Evolutionary conservation across 2,797 vertebrate genomes (phyloP).

Genomic region (Darevskia mixta): DNA sequence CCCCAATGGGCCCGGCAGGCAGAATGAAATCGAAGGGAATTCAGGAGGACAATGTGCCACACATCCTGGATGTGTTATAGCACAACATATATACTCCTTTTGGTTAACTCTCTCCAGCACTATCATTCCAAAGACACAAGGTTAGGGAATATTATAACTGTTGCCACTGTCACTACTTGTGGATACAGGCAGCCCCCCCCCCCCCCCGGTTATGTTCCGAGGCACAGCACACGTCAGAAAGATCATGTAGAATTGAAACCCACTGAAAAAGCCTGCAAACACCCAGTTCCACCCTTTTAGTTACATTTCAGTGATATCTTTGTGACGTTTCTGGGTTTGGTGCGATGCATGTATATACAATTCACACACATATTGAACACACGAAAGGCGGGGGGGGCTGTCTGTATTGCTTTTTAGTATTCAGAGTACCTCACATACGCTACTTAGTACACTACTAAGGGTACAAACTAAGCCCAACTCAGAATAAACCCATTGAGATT

Average conservation of each 20-base stretch:
- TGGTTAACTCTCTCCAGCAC: neutral
- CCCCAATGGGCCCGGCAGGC: constrained; percentile 49
- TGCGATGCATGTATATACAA: no score
- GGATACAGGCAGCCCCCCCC: no score
- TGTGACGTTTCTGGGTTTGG: neutral
- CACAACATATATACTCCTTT: neutral
- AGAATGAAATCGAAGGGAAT: constrained; percentile 45
- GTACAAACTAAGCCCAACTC: no score
- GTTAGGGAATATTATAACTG: neutral
- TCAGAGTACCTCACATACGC: neutral
- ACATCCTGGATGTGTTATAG: rapidly evolving
- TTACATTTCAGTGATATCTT: neutral
- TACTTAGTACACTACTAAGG: neutral
- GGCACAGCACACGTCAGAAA: no score
- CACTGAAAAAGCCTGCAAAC: no score
- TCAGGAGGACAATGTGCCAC: constrained; percentile 8
- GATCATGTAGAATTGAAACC: no score
- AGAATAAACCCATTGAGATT: no score
- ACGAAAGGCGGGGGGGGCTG: no score
- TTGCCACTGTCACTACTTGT: no score
- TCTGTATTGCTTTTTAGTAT: neutral
- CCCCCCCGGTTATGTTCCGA: no score
- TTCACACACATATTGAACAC: no score
- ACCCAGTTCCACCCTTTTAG: neutral
- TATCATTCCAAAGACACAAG: no score